Evolutionary conservation across 92 coral and sea anemone species (phyloP), one percentile per base, ranked within the genome.

Genomic region (Palythoa grandis): DNA sequence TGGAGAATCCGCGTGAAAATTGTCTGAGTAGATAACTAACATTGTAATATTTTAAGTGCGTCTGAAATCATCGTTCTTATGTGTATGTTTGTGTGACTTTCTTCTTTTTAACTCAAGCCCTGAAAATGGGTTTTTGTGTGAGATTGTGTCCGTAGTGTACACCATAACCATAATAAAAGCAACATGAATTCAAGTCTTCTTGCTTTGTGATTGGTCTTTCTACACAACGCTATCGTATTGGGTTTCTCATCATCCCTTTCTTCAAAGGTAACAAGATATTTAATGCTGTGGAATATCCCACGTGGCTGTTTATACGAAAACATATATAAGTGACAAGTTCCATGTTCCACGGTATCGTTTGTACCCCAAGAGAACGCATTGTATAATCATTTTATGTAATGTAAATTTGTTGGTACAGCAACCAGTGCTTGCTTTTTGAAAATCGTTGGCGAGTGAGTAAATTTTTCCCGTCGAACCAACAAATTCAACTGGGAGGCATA

Each of bases 1-100:
- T 70, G 98, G 99, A 52, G 98, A 94, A 88, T 92, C 97, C 65
- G 91, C 88, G 86, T 88, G 92, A 95, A 29, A 88, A 86, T 82
- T 60, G 76, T 17, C 78, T 70, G 79, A 78, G 39, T 19, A 52
- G 75, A 24, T 20, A 50, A 87, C 37, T 82, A 73, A 72, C 65
- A 53, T 68, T 84, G 66, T 23, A 86, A 83, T 71, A 79, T 86
- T 84, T 65, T 86, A 53, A 78, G 84, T 19, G 53, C 76, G 83
- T 83, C 82, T 11, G 52, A 83, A 80, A 87, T 87, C 89, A 91
- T 29, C 88, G 92, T 92, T 82, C 90, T 53, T 70, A 74, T 85
- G 95, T 91, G 82, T 63, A 22, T 91, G 79, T 89, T 79, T 91
- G 79, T 83, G 92, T 94, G 95, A 84, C 89, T 90, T 71, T 77